Conservation (phyloP, 2,888 invertebrate genomes). For the Sepiola atlantica region DNA sequence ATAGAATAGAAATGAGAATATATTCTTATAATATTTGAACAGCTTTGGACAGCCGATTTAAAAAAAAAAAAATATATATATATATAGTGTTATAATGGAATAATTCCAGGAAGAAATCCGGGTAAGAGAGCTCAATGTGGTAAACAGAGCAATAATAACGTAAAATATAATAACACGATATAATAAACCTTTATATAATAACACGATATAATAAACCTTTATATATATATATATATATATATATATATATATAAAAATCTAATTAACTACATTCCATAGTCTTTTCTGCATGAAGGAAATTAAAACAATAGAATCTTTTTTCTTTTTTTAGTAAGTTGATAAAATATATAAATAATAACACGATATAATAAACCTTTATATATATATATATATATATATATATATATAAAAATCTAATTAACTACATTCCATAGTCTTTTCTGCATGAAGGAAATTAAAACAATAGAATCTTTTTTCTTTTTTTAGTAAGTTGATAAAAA, state of each 20-base stretch:
- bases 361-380: too few species aligned
- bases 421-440: not conserved
- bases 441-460: not conserved
- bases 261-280: not conserved
- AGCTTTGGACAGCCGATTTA: not conserved
- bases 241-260: not conserved
- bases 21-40: not conserved
- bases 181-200: too few species aligned
- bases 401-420: not conserved
- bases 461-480: not conserved
- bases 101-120: too few species aligned
- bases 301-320: not conserved
- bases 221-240: too few species aligned
- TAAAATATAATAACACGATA: too few species aligned
- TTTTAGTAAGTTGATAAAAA: not conserved
- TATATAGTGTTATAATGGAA: too few species aligned
- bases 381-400: too few species aligned
- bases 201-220: too few species aligned
- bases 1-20: not conserved
- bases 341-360: too few species aligned
- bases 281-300: not conserved
- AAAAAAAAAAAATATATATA: too few species aligned
- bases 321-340: not conserved
- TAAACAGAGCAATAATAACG: too few species aligned
- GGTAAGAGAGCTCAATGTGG: too few species aligned